phyloP scores from a whole-genome alignment of 2,797 vertebrate species.

The Cuculus canorus region DNA sequence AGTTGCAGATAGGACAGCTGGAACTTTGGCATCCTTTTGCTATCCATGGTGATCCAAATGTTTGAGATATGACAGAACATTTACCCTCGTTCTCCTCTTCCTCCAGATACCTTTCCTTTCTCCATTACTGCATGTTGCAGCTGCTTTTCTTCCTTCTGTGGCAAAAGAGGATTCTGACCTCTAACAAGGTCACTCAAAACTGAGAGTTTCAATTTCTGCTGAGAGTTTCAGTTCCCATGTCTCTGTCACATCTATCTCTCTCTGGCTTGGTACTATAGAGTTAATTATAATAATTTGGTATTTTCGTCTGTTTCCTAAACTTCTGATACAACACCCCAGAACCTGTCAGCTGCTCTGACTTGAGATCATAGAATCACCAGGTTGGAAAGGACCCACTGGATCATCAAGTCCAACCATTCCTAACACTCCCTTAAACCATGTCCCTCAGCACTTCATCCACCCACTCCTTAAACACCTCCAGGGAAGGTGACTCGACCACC shows the following conservation, averaged over 20 bases:
- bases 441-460: too few relatives aligned
- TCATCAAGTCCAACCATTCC: too few relatives aligned
- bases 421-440: too few relatives aligned
- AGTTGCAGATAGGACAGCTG: background rate
- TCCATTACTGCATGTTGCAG: background rate
- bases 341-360: background rate
- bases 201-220: background rate
- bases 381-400: too few relatives aligned
- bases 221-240: background rate
- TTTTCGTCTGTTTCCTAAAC: background rate
- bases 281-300: background rate
- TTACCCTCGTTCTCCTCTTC: background rate
- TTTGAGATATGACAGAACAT: background rate
- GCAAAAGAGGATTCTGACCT: background rate
- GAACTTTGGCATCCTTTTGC: background rate
- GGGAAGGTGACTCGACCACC: too few relatives aligned
- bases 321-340: background rate
- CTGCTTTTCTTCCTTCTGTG: background rate
- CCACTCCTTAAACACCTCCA: too few relatives aligned
- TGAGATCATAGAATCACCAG: too few relatives aligned
- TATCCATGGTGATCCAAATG: fast-evolving
- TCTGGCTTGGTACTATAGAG: background rate
- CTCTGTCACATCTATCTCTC: background rate
- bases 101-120: background rate
- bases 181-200: background rate